Evolutionary conservation across 2,113 vertebrate species (phyloP).

Genomic region (Brachirus orientalis): DNA sequence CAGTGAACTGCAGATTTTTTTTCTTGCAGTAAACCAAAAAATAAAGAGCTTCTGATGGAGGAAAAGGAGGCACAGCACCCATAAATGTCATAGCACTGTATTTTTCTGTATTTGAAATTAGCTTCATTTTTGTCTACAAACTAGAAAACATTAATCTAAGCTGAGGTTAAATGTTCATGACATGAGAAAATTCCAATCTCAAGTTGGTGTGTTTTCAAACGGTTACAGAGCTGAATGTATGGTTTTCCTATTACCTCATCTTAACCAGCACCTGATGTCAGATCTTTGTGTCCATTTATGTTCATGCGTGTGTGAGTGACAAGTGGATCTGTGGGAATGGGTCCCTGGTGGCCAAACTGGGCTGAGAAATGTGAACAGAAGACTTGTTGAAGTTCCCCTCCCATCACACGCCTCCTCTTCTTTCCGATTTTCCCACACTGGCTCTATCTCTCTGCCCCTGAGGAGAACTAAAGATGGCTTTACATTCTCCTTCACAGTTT

Average conservation of each 20-base stretch:
- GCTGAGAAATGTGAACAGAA: constrained; percentile 55
- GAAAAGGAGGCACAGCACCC: not conserved
- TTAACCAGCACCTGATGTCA: constrained; percentile 50
- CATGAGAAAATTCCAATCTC: constrained; percentile 17
- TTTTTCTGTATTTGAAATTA: not conserved
- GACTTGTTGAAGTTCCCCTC: constrained; percentile 20
- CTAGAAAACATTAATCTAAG: constrained; percentile 10
- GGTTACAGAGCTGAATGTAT: constrained; percentile 14
- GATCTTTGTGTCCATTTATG: constrained; percentile 18
- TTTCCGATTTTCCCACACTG: constrained; percentile 59
- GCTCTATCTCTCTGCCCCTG: not conserved
- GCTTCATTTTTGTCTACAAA: not conserved
- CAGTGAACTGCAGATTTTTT: constrained; percentile 7
- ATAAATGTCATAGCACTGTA: not conserved
- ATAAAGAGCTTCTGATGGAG: not conserved
- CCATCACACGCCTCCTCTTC: constrained; percentile 32
- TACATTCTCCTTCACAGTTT: constrained; percentile 22
- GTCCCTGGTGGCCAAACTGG: constrained; percentile 42
- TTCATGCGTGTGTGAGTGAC: constrained; percentile 41
- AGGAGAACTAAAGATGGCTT: constrained; percentile 33
- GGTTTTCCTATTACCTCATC: constrained; percentile 59
- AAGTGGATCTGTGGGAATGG: constrained; percentile 52
- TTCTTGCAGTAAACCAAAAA: not conserved
- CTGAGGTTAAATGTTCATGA: not conserved
- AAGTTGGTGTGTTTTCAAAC: constrained; percentile 21